Conservation (phyloP, 2,888 invertebrate species). For the Lumbricus terrestris region DNA sequence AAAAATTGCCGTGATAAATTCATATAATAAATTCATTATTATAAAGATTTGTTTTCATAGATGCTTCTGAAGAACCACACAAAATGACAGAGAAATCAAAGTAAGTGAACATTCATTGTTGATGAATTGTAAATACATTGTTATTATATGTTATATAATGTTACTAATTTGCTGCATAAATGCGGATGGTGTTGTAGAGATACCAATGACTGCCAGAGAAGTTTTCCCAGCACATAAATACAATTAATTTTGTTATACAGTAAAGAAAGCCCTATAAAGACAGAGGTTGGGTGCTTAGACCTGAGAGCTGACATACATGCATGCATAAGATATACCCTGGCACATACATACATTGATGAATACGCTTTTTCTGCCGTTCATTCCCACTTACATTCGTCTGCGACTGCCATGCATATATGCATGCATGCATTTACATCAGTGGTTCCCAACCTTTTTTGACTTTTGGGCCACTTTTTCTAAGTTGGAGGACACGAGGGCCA, state of each 20-base stretch:
- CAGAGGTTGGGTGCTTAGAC: no score
- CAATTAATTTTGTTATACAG: no score
- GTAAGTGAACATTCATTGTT: background rate
- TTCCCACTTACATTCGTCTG: background rate
- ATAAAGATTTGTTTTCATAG: background rate
- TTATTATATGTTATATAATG: background rate
- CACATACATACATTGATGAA: background rate
- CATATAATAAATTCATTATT: background rate
- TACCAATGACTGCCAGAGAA: background rate
- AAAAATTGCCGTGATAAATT: no score
- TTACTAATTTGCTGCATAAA: background rate
- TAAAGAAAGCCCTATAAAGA: no score
- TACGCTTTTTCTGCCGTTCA: background rate
- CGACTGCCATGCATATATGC: background rate
- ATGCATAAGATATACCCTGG: background rate
- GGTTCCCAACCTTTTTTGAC: no score
- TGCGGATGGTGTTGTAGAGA: background rate
- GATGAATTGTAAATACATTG: background rate
- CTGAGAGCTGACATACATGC: background rate
- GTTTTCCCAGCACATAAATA: no score
- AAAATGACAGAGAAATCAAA: conserved; percentile 3
- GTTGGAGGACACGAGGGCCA: no score
- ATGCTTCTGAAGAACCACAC: background rate
- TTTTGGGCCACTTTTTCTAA: no score
- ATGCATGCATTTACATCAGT: no score